Percentiles rank a stretch among this genome's conserved stretches.
Conservation (phyloP, 2,113 vertebrate genomes). For the Paramisgurnus dabryanus region DNA sequence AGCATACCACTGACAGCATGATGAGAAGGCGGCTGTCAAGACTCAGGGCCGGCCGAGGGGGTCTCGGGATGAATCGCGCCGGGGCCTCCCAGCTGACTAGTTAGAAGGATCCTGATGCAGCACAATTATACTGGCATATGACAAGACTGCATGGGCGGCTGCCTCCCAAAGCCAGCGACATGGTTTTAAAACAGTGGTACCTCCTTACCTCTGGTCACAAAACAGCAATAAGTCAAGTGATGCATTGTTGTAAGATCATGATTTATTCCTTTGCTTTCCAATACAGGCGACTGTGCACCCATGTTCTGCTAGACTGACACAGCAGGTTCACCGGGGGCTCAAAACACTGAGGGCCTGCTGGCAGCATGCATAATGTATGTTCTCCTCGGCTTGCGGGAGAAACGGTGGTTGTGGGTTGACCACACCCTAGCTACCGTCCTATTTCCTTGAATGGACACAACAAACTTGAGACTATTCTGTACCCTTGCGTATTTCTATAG, state of each 20-base stretch:
- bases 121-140: conserved; percentile 91
- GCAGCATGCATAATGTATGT: conserved; percentile 71
- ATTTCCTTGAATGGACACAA: neutral
- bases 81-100: conserved; percentile 94
- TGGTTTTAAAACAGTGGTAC: conserved; percentile 83
- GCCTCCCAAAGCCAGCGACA: conserved; percentile 82
- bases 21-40: conserved; percentile 94
- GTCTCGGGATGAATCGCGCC: conserved; percentile 73
- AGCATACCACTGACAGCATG: conserved; percentile 94
- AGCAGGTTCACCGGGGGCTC: conserved; percentile 79
- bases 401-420: conserved; percentile 34
- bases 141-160: conserved; percentile 91
- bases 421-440: conserved; percentile 29
- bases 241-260: conserved; percentile 91
- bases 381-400: conserved; percentile 39
- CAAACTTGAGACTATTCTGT: no score
- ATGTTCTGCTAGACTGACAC: conserved; percentile 82
- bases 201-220: conserved; percentile 85
- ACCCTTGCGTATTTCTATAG: no score
- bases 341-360: conserved; percentile 70
- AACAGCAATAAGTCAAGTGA: conserved; percentile 93
- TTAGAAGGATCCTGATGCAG: conserved; percentile 85
- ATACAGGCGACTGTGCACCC: conserved; percentile 72
- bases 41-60: conserved; percentile 65
- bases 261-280: conserved; percentile 93